Base-by-base conservation (phyloP, 2,888 invertebrate species). In the Tinea semifulvella region DNA sequence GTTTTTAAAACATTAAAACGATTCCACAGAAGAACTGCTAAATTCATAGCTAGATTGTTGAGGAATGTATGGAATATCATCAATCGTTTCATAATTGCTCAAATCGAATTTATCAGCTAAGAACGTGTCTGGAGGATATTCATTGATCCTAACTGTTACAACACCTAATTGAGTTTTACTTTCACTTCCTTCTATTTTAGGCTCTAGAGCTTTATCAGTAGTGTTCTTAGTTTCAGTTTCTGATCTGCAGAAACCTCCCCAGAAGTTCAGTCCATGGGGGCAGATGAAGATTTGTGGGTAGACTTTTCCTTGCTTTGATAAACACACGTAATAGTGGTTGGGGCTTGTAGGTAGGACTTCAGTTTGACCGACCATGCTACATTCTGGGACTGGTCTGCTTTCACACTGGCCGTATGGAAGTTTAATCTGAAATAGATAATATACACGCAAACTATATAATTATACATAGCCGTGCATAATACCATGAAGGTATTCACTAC, bases 271-370 rank as follows among this genome's bases (percentile, higher is more conserved):
- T 5, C 80, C 80, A 44, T 77, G 68, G 0, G 80, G 80, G 36
- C 80, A 80, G 35, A 79, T 64, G 54, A 80, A 77, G 14, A 80
- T 51, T 53, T 79, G 79, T 2, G 80, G 75, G 17, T 66, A 61
- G 0, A 75, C 43, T 0, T 18, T 27, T 0, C 63, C 60, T 0
- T 60, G 49, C 35, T 62, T 72, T 14, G 55, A 54, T 2, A 77
- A 57, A 31, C 80, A 80, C 1, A 79, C 69, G 56, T 68, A 79
- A 54, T 80, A 80, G 52, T 79, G 71, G 49, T 76, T 75, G 5
- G 64, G 57, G 46, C 76, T 75, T 16, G 50, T 28, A 0, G 56
- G 50, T 2, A 79, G 47, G 0, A 59, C 65, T 0, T 68, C 75
- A 5, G 61, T 63, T 47, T 74, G 67, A 0, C 76, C 79, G 0